phyloP scores from a whole-genome alignment of 2,113 vertebrate genomes.

The Chlorodrepanis virens region DNA sequence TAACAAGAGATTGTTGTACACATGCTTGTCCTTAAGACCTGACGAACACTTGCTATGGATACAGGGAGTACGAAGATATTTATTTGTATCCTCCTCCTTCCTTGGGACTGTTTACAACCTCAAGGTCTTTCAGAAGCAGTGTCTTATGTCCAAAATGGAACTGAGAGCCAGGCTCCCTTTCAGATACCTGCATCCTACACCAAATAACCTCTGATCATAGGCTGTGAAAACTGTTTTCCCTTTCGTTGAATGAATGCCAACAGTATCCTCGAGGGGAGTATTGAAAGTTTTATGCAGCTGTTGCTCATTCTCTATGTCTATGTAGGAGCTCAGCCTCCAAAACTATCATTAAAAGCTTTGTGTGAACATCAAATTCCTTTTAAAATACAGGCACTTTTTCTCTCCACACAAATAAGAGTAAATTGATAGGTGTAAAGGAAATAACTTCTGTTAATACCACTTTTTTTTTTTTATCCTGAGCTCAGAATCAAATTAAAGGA shows the following conservation, averaged over 20 bases:
- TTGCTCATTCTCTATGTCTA: not conserved
- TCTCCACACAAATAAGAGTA: not conserved
- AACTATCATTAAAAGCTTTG: not conserved
- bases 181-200: not conserved
- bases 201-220: not conserved
- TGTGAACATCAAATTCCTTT: not conserved
- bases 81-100: not conserved
- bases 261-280: not conserved
- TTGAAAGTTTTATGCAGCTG: not conserved
- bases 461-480: not conserved
- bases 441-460: not conserved
- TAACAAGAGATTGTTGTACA: not conserved
- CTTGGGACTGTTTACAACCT: fast-evolving
- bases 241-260: not conserved
- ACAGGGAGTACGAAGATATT: not conserved
- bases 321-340: not conserved
- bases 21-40: not conserved
- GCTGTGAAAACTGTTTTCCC: not conserved
- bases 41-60: fast-evolving
- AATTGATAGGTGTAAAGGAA: not conserved
- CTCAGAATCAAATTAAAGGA: not conserved
- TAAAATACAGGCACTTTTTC: not conserved
- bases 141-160: not conserved
- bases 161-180: not conserved
- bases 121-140: not conserved